phyloP scores from a whole-genome alignment of 2,888 invertebrate species.

The Hydropsyche betteni region DNA sequence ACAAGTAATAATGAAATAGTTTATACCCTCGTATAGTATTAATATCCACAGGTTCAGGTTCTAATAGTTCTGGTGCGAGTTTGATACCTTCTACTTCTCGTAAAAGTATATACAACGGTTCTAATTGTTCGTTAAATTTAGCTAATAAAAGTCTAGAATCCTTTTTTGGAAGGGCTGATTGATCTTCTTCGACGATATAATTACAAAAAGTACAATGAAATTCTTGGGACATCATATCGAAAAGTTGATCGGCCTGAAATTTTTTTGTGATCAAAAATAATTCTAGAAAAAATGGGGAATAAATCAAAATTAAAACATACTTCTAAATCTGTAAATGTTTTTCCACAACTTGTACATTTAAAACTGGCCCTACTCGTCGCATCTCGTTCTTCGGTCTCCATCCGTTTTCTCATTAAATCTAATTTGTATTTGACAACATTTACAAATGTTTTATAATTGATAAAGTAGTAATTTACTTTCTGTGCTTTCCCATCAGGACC shows the following conservation, averaged over 20 bases:
- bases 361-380: conserved; percentile 96
- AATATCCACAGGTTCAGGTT: conserved; percentile 93
- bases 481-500: conserved; percentile 91
- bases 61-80: conserved; percentile 90
- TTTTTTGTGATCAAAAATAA: too few species aligned
- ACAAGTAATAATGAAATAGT: conserved; percentile 21
- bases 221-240: conserved; percentile 84
- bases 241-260: conserved; percentile 82
- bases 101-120: conserved; percentile 88
- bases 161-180: conserved; percentile 90
- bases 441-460: conserved; percentile 96
- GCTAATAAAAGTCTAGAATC: conserved; percentile 91
- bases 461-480: conserved; percentile 96
- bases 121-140: conserved; percentile 93
- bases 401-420: conserved; percentile 92
- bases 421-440: conserved; percentile 98
- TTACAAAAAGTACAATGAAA: conserved; percentile 92
- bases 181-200: conserved; percentile 92
- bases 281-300: not conserved
- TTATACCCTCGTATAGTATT: conserved; percentile 80
- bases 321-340: conserved; percentile 95
- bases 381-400: conserved; percentile 95
- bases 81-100: conserved; percentile 93
- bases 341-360: conserved; percentile 88
- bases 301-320: conserved; percentile 58